A percentile compares a stretch with the other conserved stretches of the same genome.
phyloP scores from a whole-genome alignment of 92 coral and sea anemone species.

The Palythoa grandis region DNA sequence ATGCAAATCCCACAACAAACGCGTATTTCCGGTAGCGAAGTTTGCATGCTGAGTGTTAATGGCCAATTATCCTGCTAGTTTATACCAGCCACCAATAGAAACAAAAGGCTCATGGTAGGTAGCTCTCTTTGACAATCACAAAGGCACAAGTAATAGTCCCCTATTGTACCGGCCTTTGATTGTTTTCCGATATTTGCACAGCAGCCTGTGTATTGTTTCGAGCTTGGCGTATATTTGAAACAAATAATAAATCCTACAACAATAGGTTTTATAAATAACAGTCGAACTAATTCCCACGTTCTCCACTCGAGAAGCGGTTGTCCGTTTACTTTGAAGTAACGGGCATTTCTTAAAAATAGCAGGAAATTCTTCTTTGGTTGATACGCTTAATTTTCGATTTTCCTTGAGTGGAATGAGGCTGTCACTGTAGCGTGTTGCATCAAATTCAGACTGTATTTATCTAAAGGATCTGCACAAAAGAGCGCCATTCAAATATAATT shows the following conservation, averaged over 20 bases:
- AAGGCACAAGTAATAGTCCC: not conserved
- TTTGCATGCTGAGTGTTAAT: slow-evolving; percentile 16
- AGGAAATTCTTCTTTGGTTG: not conserved
- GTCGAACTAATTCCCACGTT: slow-evolving; percentile 5
- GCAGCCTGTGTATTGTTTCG: slow-evolving; percentile 1
- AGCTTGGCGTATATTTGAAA: slow-evolving; percentile 27
- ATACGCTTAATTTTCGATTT: not conserved
- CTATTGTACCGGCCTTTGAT: slow-evolving; percentile 19
- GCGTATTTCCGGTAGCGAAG: slow-evolving; percentile 7
- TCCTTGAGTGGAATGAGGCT: not conserved
- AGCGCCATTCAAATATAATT: slow-evolving; percentile 18
- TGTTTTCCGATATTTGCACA: slow-evolving; percentile 37
- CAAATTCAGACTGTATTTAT: slow-evolving; percentile 36
- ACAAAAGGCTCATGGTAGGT: slow-evolving; percentile 9
- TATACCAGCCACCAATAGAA: slow-evolving; percentile 3
- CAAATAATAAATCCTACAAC: slow-evolving; percentile 36
- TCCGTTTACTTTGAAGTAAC: not conserved
- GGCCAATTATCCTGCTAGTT: slow-evolving; percentile 17
- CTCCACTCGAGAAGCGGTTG: not conserved
- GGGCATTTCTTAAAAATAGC: not conserved
- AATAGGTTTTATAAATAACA: slow-evolving; percentile 30
- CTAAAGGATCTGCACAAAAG: slow-evolving; percentile 29
- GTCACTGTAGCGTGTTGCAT: not conserved
- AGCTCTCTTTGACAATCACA: slow-evolving; percentile 3
- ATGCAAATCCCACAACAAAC: slow-evolving; percentile 10